These are phyloP conservation scores for Calliphora vomitoria DNA, from an alignment of 2,888 invertebrate genomes.

Conservation along the genomic window DNA sequence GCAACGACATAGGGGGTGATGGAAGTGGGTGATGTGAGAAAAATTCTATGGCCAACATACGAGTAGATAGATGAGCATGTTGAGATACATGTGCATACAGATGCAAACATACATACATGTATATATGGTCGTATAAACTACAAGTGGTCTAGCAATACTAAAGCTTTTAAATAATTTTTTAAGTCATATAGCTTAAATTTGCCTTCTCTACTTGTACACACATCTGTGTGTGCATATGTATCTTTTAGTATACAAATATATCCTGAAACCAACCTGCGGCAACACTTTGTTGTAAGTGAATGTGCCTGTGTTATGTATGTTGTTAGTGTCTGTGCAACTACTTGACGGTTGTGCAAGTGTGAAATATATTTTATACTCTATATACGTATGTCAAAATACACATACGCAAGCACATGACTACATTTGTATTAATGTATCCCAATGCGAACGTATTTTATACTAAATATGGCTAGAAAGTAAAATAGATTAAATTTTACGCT, in stretches of 20 bases:
- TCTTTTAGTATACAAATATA: slow-evolving; percentile 39
- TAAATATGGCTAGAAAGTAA: slow-evolving; percentile 71
- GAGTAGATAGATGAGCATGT: slow-evolving; percentile 37
- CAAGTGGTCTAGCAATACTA: slow-evolving; percentile 73
- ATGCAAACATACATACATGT: not conserved
- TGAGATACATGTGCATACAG: slow-evolving; percentile 52
- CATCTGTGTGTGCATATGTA: slow-evolving; percentile 2
- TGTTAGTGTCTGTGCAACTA: slow-evolving; percentile 30
- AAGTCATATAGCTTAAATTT: slow-evolving; percentile 49
- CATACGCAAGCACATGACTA: slow-evolving; percentile 7
- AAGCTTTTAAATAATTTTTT: slow-evolving; percentile 68
- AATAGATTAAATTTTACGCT: slow-evolving; percentile 73
- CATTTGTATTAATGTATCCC: slow-evolving; percentile 71
- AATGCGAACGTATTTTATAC: slow-evolving; percentile 70
- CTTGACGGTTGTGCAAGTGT: slow-evolving; percentile 66
- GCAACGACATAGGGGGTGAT: slow-evolving; percentile 9
- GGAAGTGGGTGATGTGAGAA: slow-evolving; percentile 38
- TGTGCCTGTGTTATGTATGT: slow-evolving; percentile 37
- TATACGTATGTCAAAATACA: not conserved
- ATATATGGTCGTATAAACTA: slow-evolving; percentile 40
- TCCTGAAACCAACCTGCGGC: slow-evolving; percentile 73
- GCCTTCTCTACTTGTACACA: slow-evolving; percentile 23
- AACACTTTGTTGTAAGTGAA: slow-evolving; percentile 70
- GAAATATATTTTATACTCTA: slow-evolving; percentile 39
- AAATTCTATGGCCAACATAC: slow-evolving; percentile 32